Evolutionary conservation across 1,140 invertebrate genomes (phyloP).

Genomic region (Manduca sexta): DNA sequence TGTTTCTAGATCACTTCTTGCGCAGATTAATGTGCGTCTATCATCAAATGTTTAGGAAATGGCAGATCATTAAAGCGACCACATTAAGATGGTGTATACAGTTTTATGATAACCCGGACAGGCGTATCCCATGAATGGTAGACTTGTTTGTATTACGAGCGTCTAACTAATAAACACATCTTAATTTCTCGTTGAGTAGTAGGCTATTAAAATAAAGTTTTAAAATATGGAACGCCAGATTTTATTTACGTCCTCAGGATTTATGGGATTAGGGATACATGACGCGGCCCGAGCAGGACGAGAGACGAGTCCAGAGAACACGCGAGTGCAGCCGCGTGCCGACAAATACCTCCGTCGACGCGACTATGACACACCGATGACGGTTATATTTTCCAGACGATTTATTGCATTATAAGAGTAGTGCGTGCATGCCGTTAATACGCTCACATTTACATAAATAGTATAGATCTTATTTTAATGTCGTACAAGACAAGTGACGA

Average conservation of each 20-base stretch:
- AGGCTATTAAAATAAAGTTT: slow-evolving; percentile 69
- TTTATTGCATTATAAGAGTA: slow-evolving; percentile 69
- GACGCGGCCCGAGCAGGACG: slow-evolving; percentile 20
- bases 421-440: slow-evolving; percentile 54
- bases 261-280: slow-evolving; percentile 58
- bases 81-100: slow-evolving; percentile 26
- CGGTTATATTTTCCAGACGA: slow-evolving; percentile 71
- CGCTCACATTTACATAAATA: slow-evolving; percentile 67
- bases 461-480: slow-evolving; percentile 69
- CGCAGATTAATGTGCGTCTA: no score
- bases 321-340: slow-evolving; percentile 19
- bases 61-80: no score
- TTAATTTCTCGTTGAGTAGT: slow-evolving; percentile 67
- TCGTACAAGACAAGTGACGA: slow-evolving; percentile 65
- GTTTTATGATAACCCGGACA: slow-evolving; percentile 44
- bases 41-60: no score
- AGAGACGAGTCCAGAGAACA: slow-evolving; percentile 12
- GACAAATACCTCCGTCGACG: slow-evolving; percentile 35
- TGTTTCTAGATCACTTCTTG: no score
- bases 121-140: slow-evolving; percentile 52
- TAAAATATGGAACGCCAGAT: slow-evolving; percentile 67
- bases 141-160: slow-evolving; percentile 62
- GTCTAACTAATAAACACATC: slow-evolving; percentile 65
- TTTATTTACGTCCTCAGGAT: slow-evolving; percentile 66
- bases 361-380: slow-evolving; percentile 64